Conservation (phyloP, 2,888 invertebrate species). For the Drosophila pseudotalamancana region DNA sequence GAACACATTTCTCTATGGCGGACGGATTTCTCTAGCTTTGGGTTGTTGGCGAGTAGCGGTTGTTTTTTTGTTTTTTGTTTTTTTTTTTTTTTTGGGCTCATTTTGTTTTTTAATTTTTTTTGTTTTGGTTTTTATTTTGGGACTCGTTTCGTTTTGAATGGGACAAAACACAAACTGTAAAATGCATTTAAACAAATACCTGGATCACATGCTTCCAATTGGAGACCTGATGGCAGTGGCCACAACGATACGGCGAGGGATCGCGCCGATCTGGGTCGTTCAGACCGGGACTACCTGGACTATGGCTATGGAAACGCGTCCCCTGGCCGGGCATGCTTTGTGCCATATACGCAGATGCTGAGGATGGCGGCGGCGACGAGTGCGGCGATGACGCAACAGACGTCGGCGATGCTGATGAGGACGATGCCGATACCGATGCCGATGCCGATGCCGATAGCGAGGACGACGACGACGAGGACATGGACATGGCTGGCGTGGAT, state of each 20-base stretch:
- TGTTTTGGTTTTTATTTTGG: slow-evolving; percentile 15
- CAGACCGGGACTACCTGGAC: slow-evolving; percentile 73
- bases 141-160: slow-evolving; percentile 55
- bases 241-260: slow-evolving; percentile 89
- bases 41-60: slow-evolving; percentile 5
- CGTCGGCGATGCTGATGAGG: slow-evolving; percentile 50
- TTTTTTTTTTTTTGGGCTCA: slow-evolving; percentile 2
- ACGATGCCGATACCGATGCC: slow-evolving; percentile 46
- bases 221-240: slow-evolving; percentile 92
- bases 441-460: slow-evolving; percentile 41
- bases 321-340: slow-evolving; percentile 39
- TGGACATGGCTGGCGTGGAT: slow-evolving; percentile 56
- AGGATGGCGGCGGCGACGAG: slow-evolving; percentile 43
- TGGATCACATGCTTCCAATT: slow-evolving; percentile 95
- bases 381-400: slow-evolving; percentile 49
- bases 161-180: slow-evolving; percentile 65
- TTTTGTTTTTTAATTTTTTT: not conserved
- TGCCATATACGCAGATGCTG: slow-evolving; percentile 37
- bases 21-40: not conserved
- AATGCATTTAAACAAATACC: slow-evolving; percentile 85
- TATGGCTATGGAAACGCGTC: slow-evolving; percentile 70
- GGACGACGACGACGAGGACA: slow-evolving; percentile 55
- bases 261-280: slow-evolving; percentile 84
- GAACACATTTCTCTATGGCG: not conserved
- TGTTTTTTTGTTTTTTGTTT: not conserved